phyloP scores from a whole-genome alignment of 1,140 invertebrate species.

The Magallana gigas region DNA sequence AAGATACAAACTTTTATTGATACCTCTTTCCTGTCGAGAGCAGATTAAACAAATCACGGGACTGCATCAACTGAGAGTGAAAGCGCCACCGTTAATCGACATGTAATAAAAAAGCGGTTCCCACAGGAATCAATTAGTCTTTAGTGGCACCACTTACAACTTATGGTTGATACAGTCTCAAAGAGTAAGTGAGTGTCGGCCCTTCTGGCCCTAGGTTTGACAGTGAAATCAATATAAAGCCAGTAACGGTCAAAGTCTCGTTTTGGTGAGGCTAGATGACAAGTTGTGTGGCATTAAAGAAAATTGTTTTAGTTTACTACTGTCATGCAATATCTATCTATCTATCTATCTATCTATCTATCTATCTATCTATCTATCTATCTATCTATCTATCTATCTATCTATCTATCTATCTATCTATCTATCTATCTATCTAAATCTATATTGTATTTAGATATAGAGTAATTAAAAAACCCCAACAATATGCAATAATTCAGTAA shows the following conservation, averaged over 20 bases:
- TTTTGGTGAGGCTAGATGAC: not conserved
- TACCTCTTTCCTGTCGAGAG: not conserved
- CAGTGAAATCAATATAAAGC: conserved; percentile 7
- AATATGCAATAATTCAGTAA: too few species aligned
- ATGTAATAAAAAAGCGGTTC: not conserved
- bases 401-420: too few species aligned
- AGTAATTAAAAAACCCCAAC: too few species aligned
- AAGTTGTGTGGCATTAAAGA: too few species aligned
- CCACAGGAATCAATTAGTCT: conserved; percentile 17
- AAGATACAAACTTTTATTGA: conserved; percentile 21
- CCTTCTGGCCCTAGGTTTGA: not conserved
- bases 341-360: too few species aligned
- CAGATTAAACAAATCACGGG: conserved; percentile 1
- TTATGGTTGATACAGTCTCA: not conserved
- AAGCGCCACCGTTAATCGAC: conserved; percentile 8
- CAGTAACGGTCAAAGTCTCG: not conserved
- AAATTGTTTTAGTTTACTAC: too few species aligned
- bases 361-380: too few species aligned
- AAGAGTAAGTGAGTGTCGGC: not conserved
- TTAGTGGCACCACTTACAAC: not conserved
- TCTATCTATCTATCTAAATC: too few species aligned
- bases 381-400: too few species aligned
- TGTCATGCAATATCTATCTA: too few species aligned
- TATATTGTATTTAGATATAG: too few species aligned
- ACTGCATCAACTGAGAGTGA: not conserved